Conservation (phyloP, 2,888 invertebrate genomes). For the Parapristionchus giblindavisi region DNA sequence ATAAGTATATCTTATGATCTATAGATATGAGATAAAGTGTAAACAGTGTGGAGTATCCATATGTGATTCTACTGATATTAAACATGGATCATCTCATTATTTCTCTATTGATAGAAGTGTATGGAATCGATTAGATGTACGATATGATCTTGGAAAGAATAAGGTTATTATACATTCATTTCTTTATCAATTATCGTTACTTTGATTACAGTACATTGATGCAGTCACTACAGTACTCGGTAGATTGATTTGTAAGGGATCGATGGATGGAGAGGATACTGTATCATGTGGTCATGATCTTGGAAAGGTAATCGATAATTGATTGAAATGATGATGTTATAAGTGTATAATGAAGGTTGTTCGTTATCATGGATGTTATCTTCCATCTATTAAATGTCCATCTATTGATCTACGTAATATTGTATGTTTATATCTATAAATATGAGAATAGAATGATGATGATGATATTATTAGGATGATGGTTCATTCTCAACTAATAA, state of each 20-base stretch:
- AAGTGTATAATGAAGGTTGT: conserved; percentile 11
- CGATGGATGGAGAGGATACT: background rate
- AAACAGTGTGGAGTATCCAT: too few relatives aligned
- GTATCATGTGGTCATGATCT: conserved; percentile 15
- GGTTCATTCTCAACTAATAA: background rate
- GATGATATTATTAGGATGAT: background rate
- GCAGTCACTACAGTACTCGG: conserved; percentile 3
- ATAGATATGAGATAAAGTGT: too few relatives aligned
- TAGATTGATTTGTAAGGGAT: background rate
- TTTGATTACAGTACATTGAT: conserved; percentile 12
- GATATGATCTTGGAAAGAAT: too few relatives aligned
- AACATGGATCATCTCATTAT: too few relatives aligned
- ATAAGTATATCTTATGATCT: too few relatives aligned
- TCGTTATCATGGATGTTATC: conserved; percentile 3
- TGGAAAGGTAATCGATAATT: conserved; percentile 6
- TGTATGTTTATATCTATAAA: background rate
- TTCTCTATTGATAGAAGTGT: background rate
- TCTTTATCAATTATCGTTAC: too few relatives aligned
- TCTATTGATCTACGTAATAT: conserved; percentile 2
- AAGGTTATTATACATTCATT: too few relatives aligned
- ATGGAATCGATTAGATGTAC: background rate
- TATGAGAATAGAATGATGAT: background rate
- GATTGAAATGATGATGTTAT: background rate
- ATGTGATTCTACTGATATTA: too few relatives aligned
- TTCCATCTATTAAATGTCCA: background rate